These are phyloP conservation scores for Dreissena polymorpha DNA, from an alignment of 1,140 invertebrate species.

Conservation along the genomic window DNA sequence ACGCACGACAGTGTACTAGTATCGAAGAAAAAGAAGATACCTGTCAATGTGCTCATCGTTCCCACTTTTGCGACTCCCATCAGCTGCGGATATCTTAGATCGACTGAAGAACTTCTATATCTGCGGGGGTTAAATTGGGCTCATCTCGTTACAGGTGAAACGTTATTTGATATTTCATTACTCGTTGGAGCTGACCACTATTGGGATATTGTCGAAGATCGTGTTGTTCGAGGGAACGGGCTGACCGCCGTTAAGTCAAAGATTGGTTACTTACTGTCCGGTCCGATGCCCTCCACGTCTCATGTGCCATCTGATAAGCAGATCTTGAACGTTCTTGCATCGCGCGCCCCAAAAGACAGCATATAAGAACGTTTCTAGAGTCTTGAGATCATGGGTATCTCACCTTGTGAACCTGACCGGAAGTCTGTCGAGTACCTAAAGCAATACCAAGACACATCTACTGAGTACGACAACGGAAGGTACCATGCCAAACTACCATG, in stretches of 20 bases:
- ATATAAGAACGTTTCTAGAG: background rate
- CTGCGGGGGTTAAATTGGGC: background rate
- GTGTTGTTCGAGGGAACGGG: background rate
- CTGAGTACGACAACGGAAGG: constrained; percentile 2
- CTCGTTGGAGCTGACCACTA: background rate
- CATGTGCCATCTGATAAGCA: background rate
- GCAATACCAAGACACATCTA: background rate
- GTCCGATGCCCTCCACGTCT: background rate
- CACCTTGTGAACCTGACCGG: constrained; percentile 3
- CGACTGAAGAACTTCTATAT: background rate
- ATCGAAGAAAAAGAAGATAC: background rate
- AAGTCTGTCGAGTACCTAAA: background rate
- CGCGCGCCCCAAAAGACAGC: constrained; percentile 1
- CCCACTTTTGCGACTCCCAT: background rate
- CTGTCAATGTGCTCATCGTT: constrained; percentile 2
- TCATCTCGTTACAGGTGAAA: background rate
- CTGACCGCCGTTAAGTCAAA: background rate
- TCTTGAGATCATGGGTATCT: background rate
- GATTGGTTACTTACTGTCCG: background rate
- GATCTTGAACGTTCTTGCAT: background rate
- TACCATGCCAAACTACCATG: constrained; percentile 5
- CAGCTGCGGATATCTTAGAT: background rate
- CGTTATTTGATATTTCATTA: background rate
- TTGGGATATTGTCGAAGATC: constrained; percentile 1
- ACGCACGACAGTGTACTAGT: background rate